Evolutionary conservation across 2,113 vertebrate species (phyloP), one percentile per base, ranked within the genome.

Genomic region (Larimichthys crocea): DNA sequence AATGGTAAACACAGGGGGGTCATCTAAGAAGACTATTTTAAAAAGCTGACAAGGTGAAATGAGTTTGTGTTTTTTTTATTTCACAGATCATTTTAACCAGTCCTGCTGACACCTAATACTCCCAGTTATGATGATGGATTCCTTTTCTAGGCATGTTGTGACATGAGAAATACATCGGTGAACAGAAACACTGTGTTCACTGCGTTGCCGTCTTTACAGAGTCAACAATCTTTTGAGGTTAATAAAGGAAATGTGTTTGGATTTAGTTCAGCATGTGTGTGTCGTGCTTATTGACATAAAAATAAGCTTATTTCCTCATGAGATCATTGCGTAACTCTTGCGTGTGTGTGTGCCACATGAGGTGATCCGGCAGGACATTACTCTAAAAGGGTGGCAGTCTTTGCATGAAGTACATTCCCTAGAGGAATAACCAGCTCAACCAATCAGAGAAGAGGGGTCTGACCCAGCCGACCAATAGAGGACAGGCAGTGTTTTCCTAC

Each of bases 391-490:
- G 8, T 65, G 49, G 44, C 50, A 42, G 71, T 12, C 15, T n/a
- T 52, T 59, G 26, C 71, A 68, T 31, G n/a, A 71, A 57, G 53
- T 17, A 49, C 72, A 64, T n/a, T 55, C 79, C 60, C n/a, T 2
- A 20, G 17, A 19, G 15, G 22, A 19, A 71, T 29, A 24, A n/a
- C 59, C 61, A 7, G 70, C 62, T 59, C 72, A 48, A n/a, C 94
- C 93, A 95, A 94, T 95, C 79, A 90, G 59, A 78, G 8, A 31
- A 84, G 79, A 75, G 85, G 88, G 92, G 93, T 82, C 77, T 83
- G 79, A 78, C 85, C 35, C 2, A 10, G 42, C 10, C 1, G 35
- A 50, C 94, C 93, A 95, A 95, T 93, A 20, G 60, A 12, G 14
- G 9, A 50, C 4, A 7, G 35, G 59, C 56, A 49, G 49, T 71